Evolutionary conservation across 2,797 vertebrate species (phyloP), one percentile per base, ranked within the genome.

Genomic region (Cossypha heuglini): DNA sequence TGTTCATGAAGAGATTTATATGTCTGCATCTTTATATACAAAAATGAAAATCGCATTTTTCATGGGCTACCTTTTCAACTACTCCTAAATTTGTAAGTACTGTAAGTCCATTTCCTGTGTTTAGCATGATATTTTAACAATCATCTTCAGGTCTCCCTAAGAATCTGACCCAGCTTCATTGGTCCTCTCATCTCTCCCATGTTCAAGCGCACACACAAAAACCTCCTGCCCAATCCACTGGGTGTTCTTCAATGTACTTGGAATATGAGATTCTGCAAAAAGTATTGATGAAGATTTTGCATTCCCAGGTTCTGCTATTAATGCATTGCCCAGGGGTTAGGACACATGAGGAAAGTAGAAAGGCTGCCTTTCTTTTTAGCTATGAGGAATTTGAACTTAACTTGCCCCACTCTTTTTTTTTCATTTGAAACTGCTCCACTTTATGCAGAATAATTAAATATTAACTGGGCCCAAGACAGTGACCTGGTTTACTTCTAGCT

Each of bases 381-480:
- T 58, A 3, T 31, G 37, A 79, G 25, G 67, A 94, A 66, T 91
- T 55, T 71, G n/a, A 82, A 79, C 54, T 69, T 91, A 10, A 78
- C 3, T 75, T 89, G 20, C 10, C 37, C 6, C 14, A 29, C 0
- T 1, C 0, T n/a, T 35, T 20, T 63, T 35, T 20, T 63, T 64
- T 29, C 62, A 9, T 11, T 71, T 1, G 1, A 81, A 88, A 67
- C 10, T 35, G 4, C 9, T 87, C 24, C 35, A 31, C 10, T 82
- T 90, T 58, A 37, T 25, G n/a, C 10, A 46, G 13, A 86, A 62
- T 49, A 79, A 58, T 64, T 87, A 92, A 78, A 84, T 54, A 75
- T 81, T 94, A 87, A 85, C 22, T 16, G 12, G 15, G 16, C 28
- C 15, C n/a, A 79, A 72, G 35, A 82, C 49, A 87, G 40, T 35